Evolutionary conservation across 2,797 vertebrate genomes (phyloP), one percentile per base, ranked within the genome.

Genomic region (Euthynnus affinis): DNA sequence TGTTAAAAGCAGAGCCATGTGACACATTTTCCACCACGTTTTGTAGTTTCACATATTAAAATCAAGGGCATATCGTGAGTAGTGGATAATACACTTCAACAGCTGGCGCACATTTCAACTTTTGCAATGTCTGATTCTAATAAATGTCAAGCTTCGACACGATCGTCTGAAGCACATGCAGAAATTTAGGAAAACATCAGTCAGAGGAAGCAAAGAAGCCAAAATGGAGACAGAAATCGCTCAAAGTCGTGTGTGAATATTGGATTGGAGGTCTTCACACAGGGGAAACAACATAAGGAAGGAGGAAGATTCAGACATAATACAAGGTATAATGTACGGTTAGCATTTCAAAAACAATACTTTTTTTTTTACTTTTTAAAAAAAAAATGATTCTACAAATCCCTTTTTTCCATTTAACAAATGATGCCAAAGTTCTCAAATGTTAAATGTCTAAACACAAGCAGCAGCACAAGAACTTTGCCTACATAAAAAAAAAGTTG

Each of bases 111-210:
- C 20, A 58, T 42, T 58, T 73, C 6, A n/a, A 40, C 29, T 48
- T 44, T 49, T 56, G 25, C 48, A 9, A 29, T 7, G 49, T 66
- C 44, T 65, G 65, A 74, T 74, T 81, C 27, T 51, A 52, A 78
- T 63, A 75, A 69, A 78, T 60, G 52, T 71, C 51, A 44, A 12
- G 15, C 25, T 75, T 52, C 25, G 65, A 78, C 27, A 70, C 5
- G 34, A 55, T 32, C 20, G 44, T 20, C 58, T 52, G 58, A 55
- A 46, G 62, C 23, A 56, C 46, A 32, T 14, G 17, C 42, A 65
- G 9, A 34, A 40, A 67, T 32, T 52, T 23, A 3, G 49, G 40
- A 37, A 25, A 25, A 37, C 25, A 17, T 62, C 57, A 12, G 49
- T 58, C 55, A 57, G 9, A 68, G 13, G 69, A 18, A 55, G 32